Evolutionary conservation across 2,888 invertebrate species (phyloP), one percentile per base, ranked within the genome.

Genomic region (Caenorhabditis auriculariae): DNA sequence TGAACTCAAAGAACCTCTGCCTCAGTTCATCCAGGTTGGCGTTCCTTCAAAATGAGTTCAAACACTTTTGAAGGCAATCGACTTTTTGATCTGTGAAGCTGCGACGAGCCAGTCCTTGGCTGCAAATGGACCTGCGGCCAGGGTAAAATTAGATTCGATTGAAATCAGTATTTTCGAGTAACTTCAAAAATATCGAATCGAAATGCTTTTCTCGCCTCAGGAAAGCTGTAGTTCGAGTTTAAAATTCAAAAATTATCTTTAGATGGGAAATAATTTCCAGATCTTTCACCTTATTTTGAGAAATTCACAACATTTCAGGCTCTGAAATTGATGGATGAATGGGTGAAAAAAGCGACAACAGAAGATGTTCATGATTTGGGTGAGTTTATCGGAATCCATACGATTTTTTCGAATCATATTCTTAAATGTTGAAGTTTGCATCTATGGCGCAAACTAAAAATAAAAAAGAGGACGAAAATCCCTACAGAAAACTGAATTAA

Each of bases 1-100:
- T 3, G 54, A 63, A 21, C 39, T 69, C 21, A 51, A 47, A 5
- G 66, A 69, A 37, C 63, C 69, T 0, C 21, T 69, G 21, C 63
- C 69, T 24, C 66, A 66, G 41, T 46, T 69, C 15, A 60, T 66
- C 45, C 64, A 54, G 54, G 54, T 59, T 7, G 2, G 44, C 2
- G 3, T 7, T 19, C 12, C 41, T 12, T 7, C 6, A 12, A 15
- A 15, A 19, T 42, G 19, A 17, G 5, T 4, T 12, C 42, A 4
- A 21, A 19, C 48, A 9, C 23, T 26, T 37, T 26, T 41, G 23
- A 29, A 69, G 35, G 54, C 69, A 9, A 15, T 69, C 26, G 69
- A 69, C 19, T 54, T 54, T 28, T 39, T 69, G 12, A 58, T 58
- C 17, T 53, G 57, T 26, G 60, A 60, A 37, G 44, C 50, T 1